Evolutionary conservation across 2,888 invertebrate species (phyloP).

Genomic region (Campoletis raptor): DNA sequence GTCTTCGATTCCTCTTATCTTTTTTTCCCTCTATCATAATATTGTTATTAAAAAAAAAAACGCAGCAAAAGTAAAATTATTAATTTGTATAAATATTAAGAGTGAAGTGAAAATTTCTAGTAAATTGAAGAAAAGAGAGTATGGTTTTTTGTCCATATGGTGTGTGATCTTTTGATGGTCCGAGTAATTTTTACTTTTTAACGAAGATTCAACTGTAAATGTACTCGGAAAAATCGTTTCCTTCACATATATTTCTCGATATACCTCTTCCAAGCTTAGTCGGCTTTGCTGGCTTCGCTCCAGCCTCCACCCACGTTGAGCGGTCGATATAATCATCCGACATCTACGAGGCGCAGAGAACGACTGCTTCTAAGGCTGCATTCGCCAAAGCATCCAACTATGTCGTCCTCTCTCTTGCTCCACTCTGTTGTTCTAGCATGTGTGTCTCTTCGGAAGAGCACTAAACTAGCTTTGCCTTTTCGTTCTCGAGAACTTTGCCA

Average conservation of each 20-base stretch:
- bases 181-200: background rate
- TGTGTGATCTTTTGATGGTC: background rate
- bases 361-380: constrained; percentile 59
- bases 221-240: background rate
- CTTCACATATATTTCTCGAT: constrained; percentile 21
- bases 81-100: no score
- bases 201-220: constrained; percentile 10
- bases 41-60: background rate
- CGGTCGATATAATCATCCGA: constrained; percentile 83
- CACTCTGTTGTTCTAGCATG: constrained; percentile 17
- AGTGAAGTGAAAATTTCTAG: background rate
- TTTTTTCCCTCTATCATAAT: background rate
- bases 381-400: constrained; percentile 40
- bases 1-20: background rate
- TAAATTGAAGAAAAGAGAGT: background rate
- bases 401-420: constrained; percentile 9
- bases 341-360: constrained; percentile 71
- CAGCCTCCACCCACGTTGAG: constrained; percentile 79
- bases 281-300: constrained; percentile 76
- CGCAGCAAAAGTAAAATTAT: background rate
- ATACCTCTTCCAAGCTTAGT: constrained; percentile 55
- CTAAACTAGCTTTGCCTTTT: constrained; percentile 25
- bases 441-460: constrained; percentile 28
- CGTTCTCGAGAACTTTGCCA: constrained; percentile 17
- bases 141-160: no score